A percentile compares a stretch with the other conserved stretches of the same genome.
Evolutionary conservation across 2,113 vertebrate genomes (phyloP).

Genomic region (Callorhinus ursinus): DNA sequence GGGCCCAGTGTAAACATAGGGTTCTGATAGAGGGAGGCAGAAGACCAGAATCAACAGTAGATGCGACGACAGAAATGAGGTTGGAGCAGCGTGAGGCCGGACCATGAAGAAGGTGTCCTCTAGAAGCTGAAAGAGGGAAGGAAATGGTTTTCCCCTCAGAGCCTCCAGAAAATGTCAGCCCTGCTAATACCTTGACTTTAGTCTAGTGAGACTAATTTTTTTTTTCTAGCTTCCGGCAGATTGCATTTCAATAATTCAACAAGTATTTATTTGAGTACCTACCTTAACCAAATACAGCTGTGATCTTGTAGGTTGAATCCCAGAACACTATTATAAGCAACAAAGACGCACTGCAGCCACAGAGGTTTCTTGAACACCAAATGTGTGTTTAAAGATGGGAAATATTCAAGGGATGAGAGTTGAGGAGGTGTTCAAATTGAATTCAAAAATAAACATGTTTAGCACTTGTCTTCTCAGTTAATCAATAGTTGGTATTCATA

Average conservation of each 20-base stretch:
- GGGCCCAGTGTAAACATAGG: background rate
- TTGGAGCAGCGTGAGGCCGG: no score
- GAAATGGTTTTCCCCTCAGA: background rate
- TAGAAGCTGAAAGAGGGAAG: background rate
- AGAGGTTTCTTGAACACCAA: background rate
- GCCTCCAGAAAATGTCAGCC: background rate
- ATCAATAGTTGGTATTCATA: background rate
- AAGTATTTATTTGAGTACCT: background rate
- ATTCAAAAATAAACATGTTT: background rate
- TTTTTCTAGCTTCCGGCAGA: background rate
- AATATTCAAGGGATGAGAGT: background rate
- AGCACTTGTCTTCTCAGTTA: background rate
- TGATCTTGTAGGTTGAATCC: background rate
- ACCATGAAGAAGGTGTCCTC: background rate
- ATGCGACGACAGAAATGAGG: background rate
- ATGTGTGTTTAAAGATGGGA: background rate
- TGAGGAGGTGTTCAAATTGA: background rate
- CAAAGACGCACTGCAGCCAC: background rate
- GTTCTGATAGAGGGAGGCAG: background rate
- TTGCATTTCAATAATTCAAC: constrained; percentile 16
- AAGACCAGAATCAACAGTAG: background rate
- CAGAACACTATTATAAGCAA: background rate
- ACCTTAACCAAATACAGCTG: background rate
- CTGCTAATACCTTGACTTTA: background rate
- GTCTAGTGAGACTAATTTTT: background rate